Evolutionary conservation across 2,113 vertebrate genomes (phyloP).

Genomic region (Guaruba guarouba): DNA sequence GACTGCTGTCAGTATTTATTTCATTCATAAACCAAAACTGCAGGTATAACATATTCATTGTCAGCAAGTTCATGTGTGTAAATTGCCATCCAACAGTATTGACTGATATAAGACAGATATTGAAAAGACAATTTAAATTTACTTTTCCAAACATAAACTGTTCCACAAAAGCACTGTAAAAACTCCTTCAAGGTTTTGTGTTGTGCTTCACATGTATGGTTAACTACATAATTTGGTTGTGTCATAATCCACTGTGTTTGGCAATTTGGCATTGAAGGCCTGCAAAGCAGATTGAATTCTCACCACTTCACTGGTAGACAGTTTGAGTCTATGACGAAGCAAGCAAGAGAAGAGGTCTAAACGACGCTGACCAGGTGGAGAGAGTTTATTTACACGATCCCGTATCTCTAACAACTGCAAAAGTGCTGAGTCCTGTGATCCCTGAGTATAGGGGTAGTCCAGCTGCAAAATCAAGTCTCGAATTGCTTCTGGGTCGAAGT

Average conservation of each 20-base stretch:
- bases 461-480: constrained; percentile 95
- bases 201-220: constrained; percentile 84
- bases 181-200: constrained; percentile 75
- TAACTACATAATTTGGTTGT: constrained; percentile 98
- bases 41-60: constrained; percentile 80
- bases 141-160: constrained; percentile 83
- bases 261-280: constrained; percentile 90
- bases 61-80: constrained; percentile 80
- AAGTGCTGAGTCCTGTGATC: constrained; percentile 94
- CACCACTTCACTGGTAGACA: constrained; percentile 91
- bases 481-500: constrained; percentile 96
- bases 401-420: constrained; percentile 92
- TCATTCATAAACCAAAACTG: constrained; percentile 82
- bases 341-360: constrained; percentile 95
- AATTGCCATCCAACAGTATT: constrained; percentile 79
- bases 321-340: constrained; percentile 92
- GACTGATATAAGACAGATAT: constrained; percentile 84
- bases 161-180: constrained; percentile 84
- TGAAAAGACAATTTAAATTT: constrained; percentile 84
- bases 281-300: constrained; percentile 92
- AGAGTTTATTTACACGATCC: constrained; percentile 93
- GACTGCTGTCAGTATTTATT: constrained; percentile 85
- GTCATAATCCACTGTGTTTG: constrained; percentile 93
- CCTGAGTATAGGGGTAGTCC: constrained; percentile 97
- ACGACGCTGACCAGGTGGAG: constrained; percentile 88